Evolutionary conservation across 2,888 invertebrate genomes (phyloP), one percentile per base, ranked within the genome.

Genomic region (Parthenolecanium corni): DNA sequence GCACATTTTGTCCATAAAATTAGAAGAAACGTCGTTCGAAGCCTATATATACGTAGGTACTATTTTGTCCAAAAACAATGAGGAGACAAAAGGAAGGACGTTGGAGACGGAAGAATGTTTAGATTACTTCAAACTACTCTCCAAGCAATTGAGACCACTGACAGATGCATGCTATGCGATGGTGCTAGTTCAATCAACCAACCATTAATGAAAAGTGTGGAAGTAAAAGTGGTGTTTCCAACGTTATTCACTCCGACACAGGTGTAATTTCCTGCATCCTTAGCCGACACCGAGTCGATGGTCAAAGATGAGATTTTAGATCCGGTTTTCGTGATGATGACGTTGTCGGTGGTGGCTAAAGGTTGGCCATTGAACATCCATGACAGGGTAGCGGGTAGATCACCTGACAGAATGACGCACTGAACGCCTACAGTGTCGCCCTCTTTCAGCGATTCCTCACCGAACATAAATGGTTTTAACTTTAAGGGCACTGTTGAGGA

Each of bases 201-300:
- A 61, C 86, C 86, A 72, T 86, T 86, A 52, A 87, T 85, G 68
- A 78, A 76, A 69, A 88, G 77, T 70, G 78, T 77, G 52, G 85
- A 77, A 4, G 83, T 81, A 71, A 81, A 81, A 70, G 80, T 80
- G 49, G 81, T 78, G 67, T 77, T 75, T 65, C 86, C 87, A 44
- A 85, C 86, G 68, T 76, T 76, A 74, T 86, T 87, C 56, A 75
- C 75, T 14, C 82, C 86, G 62, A 79, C 77, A 72, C 88, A 89
- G 68, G 84, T 84, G 71, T 86, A 89, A 64, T 82, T 76, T 72
- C 85, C 85, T 70, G 81, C 79, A 74, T 84, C 57, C 25, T 62
- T 58, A n/a, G 57, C 65, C 1, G 64, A 49, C 4, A 66, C 56
- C 18, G 67, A 65, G 44, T 71, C 71, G 42, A 75, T 72, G 16